These are phyloP conservation scores for Polydesmus complanatus DNA, from an alignment of 2,888 invertebrate genomes.

Conservation along the genomic window DNA sequence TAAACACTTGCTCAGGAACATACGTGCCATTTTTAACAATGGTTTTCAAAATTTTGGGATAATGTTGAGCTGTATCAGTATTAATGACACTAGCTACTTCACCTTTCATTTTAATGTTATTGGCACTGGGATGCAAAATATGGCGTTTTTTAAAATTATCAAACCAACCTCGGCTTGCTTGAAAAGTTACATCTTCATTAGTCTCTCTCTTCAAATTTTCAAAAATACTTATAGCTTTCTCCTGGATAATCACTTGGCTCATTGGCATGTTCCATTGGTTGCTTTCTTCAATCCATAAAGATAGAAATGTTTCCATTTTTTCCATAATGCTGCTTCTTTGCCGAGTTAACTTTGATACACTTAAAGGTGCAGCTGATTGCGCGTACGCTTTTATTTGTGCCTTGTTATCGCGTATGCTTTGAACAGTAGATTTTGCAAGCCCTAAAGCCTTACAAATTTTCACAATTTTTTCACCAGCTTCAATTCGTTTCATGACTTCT, in stretches of 20 bases:
- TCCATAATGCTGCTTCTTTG: background rate
- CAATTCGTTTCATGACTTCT: background rate
- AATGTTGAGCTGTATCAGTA: constrained; percentile 1
- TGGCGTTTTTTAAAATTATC: constrained; percentile 16
- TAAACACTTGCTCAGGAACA: constrained; percentile 9
- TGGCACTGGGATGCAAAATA: constrained; percentile 3
- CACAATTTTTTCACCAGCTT: background rate
- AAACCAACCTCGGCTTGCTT: constrained; percentile 18
- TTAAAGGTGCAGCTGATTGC: background rate
- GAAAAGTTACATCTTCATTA: background rate
- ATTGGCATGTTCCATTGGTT: constrained; percentile 4
- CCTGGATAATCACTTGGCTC: constrained; percentile 6
- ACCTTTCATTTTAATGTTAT: constrained; percentile 13
- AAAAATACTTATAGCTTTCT: constrained; percentile 11
- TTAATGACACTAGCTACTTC: constrained; percentile 13
- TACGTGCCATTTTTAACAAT: background rate
- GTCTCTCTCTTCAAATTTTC: background rate
- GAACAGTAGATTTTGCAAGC: background rate
- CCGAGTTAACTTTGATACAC: background rate
- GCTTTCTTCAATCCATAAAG: constrained; percentile 9
- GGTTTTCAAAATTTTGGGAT: background rate
- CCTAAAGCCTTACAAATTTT: background rate
- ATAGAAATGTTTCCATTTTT: constrained; percentile 12
- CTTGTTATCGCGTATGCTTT: background rate
- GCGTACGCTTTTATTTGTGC: constrained; percentile 1